Evolutionary conservation across 2,797 vertebrate genomes (phyloP), one percentile per base, ranked within the genome.

Genomic region (Falco novaeseelandiae): DNA sequence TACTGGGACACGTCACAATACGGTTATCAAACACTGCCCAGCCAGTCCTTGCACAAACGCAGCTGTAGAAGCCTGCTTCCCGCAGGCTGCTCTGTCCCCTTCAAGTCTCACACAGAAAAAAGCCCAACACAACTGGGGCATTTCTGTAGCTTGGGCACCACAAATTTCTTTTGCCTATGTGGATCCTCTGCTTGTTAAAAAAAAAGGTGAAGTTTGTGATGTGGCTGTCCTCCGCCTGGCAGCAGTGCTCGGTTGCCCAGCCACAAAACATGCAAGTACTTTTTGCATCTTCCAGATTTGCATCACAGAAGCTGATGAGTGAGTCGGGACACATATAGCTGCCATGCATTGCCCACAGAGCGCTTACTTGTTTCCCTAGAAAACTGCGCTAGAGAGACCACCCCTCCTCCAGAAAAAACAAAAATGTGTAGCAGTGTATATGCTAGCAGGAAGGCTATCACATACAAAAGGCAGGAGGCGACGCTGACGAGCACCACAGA

Each of bases 21-120:
- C 49, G 19, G 36, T 57, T 42, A 42, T 15, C 77, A 46, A 36
- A 7, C 2, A 1, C 26, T 71, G 72, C 65, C 78, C 85, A 57
- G 49, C 25, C 30, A 32, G 51, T 4, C 32, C 94, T n/a, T 27
- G 44, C 79, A 71, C 59, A 36, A 48, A 57, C 46, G 5, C 17
- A n/a, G n/a, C 48, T n/a, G 49, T 1, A 38, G 32, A 42, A 87
- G 15, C 36, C 30, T 26, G n/a, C 46, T 82, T 57, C 38, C 73
- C n/a, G 0, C 58, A 30, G 26, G 29, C 34, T 92, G n/a, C 58
- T 79, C 59, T 6, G 10, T 44, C 32, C 58, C 14, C 22, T 58
- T 23, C 0, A 2, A 59, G 25, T 8, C 34, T 54, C 17, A 8
- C 0, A 0, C 2, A 8, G 0, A 0, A 81, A 40, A 67, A 63